Base-by-base conservation (phyloP, 2,888 invertebrate genomes). In the Cheilosia vulpina region DNA sequence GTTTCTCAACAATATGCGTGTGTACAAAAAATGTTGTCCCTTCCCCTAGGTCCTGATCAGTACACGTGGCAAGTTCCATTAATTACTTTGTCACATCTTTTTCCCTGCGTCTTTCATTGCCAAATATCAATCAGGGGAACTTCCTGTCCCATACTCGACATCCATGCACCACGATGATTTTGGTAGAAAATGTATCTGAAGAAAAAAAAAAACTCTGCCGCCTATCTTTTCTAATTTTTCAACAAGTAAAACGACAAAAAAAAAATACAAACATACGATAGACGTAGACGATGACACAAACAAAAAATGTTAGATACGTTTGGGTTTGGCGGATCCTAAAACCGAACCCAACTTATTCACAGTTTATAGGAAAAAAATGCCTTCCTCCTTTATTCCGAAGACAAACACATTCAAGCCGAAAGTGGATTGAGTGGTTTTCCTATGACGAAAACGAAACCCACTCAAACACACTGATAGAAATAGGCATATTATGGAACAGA, bases 101-200 rank as follows among this genome's bases (percentile, higher is more conserved):
- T 52, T 68, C 57, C 62, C n/a, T 53, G 69, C 38, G 66, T 84
- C 13, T 66, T 73, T 75, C 75, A 76, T 80, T 84, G 84, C 84
- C 71, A 84, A 84, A 84, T 84, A 75, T 84, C 80, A 84, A 84
- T 80, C 84, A 84, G 69, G 75, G 63, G 53, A 76, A 80, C 84
- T 84, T 80, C 84, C 84, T 84, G 84, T 84, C 71, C 77, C 84
- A 80, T 80, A 68, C 63, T 57, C 57, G 6, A 7, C 43, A 38
- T 27, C 47, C 47, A 53, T 31, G 58, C 55, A 75, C 58, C 53
- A 27, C 17, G 38, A 57, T 13, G 55, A 38, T 43, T 45, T 34
- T 45, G 53, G 17, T 47, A 55, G 55, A 21, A 34, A 53, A 53
- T 43, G 57, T 47, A 45, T 15, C 17, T 38, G 13, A 38, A 38